phyloP scores from a whole-genome alignment of 2,888 invertebrate species.

The Machimus rusticus region DNA sequence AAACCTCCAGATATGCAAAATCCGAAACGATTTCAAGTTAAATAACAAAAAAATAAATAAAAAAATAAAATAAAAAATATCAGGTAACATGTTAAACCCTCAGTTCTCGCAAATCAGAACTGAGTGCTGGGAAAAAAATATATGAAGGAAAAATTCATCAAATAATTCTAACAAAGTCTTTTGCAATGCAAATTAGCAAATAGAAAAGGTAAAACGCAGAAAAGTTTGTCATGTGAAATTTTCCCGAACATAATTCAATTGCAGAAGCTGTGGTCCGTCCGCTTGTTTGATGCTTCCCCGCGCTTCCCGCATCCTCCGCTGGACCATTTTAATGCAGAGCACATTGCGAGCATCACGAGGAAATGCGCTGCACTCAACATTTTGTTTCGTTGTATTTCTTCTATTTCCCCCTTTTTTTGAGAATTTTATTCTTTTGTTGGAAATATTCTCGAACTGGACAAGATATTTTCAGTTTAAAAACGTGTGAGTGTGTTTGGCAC shows the following conservation, averaged over 20 bases:
- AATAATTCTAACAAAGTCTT: not conserved
- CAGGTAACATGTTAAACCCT: not conserved
- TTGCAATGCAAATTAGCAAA: constrained; percentile 12
- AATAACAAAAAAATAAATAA: not conserved
- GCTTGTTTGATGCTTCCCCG: not conserved
- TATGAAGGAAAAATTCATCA: not conserved
- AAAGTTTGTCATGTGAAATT: constrained; percentile 11
- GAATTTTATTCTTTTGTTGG: not conserved
- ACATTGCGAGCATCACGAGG: not conserved
- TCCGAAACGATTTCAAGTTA: not conserved
- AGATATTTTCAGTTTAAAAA: not conserved
- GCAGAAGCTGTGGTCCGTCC: not conserved
- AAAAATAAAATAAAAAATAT: no score
- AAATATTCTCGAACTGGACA: not conserved
- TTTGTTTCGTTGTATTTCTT: not conserved
- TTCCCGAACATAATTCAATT: constrained; percentile 3
- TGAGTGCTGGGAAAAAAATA: not conserved
- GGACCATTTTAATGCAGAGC: not conserved
- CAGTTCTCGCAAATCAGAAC: not conserved
- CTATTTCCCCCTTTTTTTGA: not conserved
- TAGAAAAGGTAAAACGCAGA: not conserved
- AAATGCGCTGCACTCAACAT: not conserved
- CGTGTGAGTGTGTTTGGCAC: not conserved
- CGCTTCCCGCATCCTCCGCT: not conserved
- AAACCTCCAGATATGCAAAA: not conserved